Percentiles rank a stretch among this genome's conserved stretches.
phyloP scores from a whole-genome alignment of 2,113 vertebrate genomes.

The Cariama cristata region DNA sequence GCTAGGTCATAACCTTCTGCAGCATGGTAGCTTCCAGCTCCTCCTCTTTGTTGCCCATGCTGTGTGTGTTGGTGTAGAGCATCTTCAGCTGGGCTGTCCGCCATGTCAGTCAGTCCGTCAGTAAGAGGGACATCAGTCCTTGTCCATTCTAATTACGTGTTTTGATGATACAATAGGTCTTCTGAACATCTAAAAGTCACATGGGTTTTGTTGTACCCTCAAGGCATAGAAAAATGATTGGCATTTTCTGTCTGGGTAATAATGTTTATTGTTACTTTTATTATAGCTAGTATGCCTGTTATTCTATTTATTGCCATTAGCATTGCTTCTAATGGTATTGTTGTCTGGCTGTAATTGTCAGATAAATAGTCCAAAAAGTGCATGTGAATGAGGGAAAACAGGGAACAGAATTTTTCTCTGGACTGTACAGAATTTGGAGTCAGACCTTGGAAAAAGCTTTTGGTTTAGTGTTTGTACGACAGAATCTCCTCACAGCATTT shows the following conservation, averaged over 20 bases:
- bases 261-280: neutral
- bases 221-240: neutral
- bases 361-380: neutral
- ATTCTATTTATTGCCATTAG: neutral
- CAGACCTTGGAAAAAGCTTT: neutral
- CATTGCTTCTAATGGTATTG: neutral
- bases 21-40: too few species aligned
- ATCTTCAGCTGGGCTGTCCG: too few species aligned
- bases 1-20: too few species aligned
- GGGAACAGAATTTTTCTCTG: neutral
- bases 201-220: neutral
- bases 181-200: neutral
- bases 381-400: neutral
- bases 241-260: neutral
- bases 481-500: neutral
- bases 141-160: neutral
- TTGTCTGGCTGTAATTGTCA: neutral
- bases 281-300: neutral
- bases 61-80: too few species aligned
- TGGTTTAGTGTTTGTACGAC: neutral
- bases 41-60: too few species aligned
- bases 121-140: neutral
- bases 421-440: neutral
- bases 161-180: neutral
- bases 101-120: too few species aligned